Percentiles rank a stretch among this genome's conserved stretches.
phyloP scores from a whole-genome alignment of 2,113 vertebrate genomes.

The Tinamus guttatus region DNA sequence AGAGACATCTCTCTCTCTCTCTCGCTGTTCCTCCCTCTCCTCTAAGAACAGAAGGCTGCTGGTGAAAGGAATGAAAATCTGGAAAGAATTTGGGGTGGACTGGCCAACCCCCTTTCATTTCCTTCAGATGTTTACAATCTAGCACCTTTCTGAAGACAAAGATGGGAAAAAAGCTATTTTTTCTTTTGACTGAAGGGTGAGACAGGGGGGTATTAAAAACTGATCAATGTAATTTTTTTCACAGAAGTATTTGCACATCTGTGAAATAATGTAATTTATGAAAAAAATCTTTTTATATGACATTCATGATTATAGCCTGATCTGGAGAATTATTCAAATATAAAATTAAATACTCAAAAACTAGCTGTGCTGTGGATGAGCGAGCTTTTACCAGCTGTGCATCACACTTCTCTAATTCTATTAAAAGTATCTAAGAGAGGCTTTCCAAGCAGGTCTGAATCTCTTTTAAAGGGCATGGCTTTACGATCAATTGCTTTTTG shows the following conservation, averaged over 20 bases:
- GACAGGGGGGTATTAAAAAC: slow-evolving; percentile 85
- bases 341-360: slow-evolving; percentile 84
- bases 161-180: slow-evolving; percentile 81
- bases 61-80: slow-evolving; percentile 84
- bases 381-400: slow-evolving; percentile 76
- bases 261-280: slow-evolving; percentile 83
- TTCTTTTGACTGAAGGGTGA: slow-evolving; percentile 84
- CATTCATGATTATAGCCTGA: slow-evolving; percentile 84
- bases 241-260: slow-evolving; percentile 86
- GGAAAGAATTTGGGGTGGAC: slow-evolving; percentile 86
- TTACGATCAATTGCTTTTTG: slow-evolving; percentile 57
- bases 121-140: slow-evolving; percentile 88
- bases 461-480: slow-evolving; percentile 50
- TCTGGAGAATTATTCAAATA: slow-evolving; percentile 85
- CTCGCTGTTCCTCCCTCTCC: slow-evolving; percentile 74
- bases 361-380: slow-evolving; percentile 75
- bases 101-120: slow-evolving; percentile 83
- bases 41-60: slow-evolving; percentile 80
- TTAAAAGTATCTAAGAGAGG: slow-evolving; percentile 69
- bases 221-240: slow-evolving; percentile 86
- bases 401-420: slow-evolving; percentile 77
- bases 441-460: slow-evolving; percentile 55
- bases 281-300: slow-evolving; percentile 79
- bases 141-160: slow-evolving; percentile 87
- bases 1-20: slow-evolving; percentile 74